Conservation (phyloP, 2,113 vertebrate genomes). For the Crocuta crocuta region DNA sequence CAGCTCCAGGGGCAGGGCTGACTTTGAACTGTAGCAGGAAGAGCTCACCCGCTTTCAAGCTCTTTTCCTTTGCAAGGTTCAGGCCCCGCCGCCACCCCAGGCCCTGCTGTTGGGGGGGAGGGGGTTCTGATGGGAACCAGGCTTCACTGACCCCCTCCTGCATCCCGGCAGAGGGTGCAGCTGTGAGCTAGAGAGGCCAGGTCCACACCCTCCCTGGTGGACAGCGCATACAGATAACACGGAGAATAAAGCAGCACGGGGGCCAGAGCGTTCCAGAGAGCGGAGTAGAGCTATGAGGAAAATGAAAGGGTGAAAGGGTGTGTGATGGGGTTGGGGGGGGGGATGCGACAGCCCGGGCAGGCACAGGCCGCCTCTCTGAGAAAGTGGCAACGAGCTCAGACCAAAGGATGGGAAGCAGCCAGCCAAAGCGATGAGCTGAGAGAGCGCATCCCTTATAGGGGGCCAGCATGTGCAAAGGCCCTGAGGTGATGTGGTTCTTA, state of each 20-base stretch:
- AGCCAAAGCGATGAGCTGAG: not conserved
- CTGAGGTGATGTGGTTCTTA: not conserved
- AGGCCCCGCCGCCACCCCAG: not conserved
- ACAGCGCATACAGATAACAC: not conserved
- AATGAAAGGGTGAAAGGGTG: not conserved
- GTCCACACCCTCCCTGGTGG: accelerated
- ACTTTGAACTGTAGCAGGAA: slow-evolving; percentile 75
- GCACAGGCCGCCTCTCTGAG: not conserved
- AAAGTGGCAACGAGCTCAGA: not conserved
- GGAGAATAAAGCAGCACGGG: not conserved
- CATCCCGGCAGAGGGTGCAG: accelerated
- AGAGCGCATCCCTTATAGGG: accelerated
- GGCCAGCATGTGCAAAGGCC: accelerated
- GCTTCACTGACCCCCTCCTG: not conserved
- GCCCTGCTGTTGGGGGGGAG: not conserved
- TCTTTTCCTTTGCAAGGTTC: not conserved
- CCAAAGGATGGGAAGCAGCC: not conserved
- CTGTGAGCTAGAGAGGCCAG: not conserved
- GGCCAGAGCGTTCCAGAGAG: accelerated
- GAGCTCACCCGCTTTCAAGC: not conserved
- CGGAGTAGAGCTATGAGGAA: accelerated
- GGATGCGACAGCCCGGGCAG: not conserved
- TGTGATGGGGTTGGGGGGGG: accelerated
- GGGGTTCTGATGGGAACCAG: not conserved
- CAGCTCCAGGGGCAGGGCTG: slow-evolving; percentile 68